A percentile compares a stretch with the other conserved stretches of the same genome.
phyloP scores from a whole-genome alignment of 1,140 invertebrate species.

The Chionoecetes opilio region DNA sequence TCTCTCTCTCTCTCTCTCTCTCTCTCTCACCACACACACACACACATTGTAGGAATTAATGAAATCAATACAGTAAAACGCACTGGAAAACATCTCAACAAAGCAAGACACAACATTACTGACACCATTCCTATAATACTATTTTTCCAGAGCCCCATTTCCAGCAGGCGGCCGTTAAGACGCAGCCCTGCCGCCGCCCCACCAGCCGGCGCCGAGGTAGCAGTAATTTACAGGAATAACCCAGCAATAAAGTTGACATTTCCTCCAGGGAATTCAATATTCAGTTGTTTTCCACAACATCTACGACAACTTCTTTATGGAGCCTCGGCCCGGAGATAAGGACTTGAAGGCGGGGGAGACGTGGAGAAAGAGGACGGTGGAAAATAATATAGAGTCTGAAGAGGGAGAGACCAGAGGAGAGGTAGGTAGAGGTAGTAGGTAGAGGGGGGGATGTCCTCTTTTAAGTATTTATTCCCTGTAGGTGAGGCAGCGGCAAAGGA shows the following conservation, averaged over 20 bases:
- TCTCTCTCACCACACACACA: not conserved
- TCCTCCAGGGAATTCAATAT: constrained; percentile 9
- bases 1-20: constrained; percentile 19
- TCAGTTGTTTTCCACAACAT: constrained; percentile 10
- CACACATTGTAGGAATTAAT: not conserved
- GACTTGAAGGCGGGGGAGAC: not conserved
- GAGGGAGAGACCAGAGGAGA: constrained; percentile 29
- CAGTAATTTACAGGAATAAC: constrained; percentile 30
- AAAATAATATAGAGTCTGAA: not conserved
- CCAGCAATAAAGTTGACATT: constrained; percentile 15
- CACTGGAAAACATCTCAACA: not conserved
- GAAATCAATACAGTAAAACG: not conserved
- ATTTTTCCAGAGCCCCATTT: not conserved
- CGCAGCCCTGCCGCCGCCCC: not conserved
- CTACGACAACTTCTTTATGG: constrained; percentile 4
- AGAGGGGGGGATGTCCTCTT: not conserved
- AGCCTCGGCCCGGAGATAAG: not conserved
- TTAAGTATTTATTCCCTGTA: too few species aligned
- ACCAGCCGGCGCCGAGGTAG: not conserved
- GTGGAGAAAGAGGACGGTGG: not conserved
- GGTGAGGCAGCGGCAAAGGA: not conserved
- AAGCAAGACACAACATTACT: not conserved
- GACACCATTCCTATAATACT: not conserved
- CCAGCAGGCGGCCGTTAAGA: not conserved
- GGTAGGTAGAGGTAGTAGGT: not conserved